Evolutionary conservation across 2,113 vertebrate species (phyloP).

Genomic region (Petrocephalus zakoni): DNA sequence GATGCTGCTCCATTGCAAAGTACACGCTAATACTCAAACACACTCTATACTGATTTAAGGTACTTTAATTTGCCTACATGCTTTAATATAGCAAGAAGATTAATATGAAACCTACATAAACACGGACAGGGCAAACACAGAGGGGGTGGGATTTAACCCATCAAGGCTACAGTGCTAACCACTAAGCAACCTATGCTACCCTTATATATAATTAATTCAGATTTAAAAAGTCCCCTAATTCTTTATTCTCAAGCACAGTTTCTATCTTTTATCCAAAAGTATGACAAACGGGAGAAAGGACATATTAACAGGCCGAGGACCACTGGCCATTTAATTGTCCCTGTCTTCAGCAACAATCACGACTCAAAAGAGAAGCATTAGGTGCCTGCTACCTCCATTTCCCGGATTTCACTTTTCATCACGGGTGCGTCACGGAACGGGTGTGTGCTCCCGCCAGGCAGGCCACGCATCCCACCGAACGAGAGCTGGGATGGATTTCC

Average conservation of each 20-base stretch:
- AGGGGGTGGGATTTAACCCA: background rate
- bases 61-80: background rate
- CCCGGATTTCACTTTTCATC: constrained; percentile 26
- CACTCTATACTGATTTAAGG: background rate
- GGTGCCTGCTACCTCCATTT: constrained; percentile 28
- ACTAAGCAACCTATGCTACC: background rate
- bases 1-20: background rate
- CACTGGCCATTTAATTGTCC: constrained; percentile 39
- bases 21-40: background rate
- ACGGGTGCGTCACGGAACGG: background rate
- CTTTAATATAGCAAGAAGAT: background rate
- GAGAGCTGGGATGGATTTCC: constrained; percentile 61
- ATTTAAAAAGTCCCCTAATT: background rate
- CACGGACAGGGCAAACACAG: background rate
- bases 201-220: background rate
- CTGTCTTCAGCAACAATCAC: constrained; percentile 32
- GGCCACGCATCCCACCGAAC: constrained; percentile 31
- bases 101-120: background rate
- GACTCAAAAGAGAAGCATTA: constrained; percentile 27
- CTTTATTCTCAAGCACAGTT: background rate
- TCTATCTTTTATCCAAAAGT: background rate
- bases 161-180: background rate
- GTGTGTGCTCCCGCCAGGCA: constrained; percentile 12
- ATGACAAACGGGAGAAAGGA: background rate
- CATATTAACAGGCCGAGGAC: background rate